Percentiles rank a stretch among this genome's conserved stretches.
phyloP scores from a whole-genome alignment of 92 coral and sea anemone species.

The Zoanthus gigantus region DNA sequence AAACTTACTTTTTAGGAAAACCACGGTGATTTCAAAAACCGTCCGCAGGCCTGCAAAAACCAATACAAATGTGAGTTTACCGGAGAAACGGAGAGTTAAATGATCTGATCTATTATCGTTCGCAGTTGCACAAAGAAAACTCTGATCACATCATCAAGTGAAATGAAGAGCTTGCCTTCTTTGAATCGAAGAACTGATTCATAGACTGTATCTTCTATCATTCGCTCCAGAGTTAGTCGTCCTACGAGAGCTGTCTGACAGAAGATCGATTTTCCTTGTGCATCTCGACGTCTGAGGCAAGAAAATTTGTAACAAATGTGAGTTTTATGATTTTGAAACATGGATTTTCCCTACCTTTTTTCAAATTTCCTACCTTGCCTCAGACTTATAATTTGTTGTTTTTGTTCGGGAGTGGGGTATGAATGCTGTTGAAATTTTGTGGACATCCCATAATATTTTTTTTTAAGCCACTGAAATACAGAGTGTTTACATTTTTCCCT shows the following conservation, averaged over 20 bases:
- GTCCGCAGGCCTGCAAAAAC: too few species aligned
- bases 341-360: neutral
- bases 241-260: neutral
- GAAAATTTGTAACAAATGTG: neutral
- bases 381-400: neutral
- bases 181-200: conserved; percentile 2
- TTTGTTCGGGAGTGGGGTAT: neutral
- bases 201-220: neutral
- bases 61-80: too few species aligned
- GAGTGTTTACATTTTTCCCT: too few species aligned
- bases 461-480: neutral
- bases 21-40: too few species aligned
- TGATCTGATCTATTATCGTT: neutral
- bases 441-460: conserved; percentile 10
- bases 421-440: neutral
- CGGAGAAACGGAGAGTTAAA: too few species aligned
- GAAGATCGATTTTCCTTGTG: neutral
- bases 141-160: conserved; percentile 13
- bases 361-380: neutral
- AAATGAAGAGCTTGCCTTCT: neutral
- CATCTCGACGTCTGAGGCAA: neutral
- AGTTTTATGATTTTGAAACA: neutral
- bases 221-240: neutral
- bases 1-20: too few species aligned
- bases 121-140: neutral